Evolutionary conservation across 2,888 invertebrate genomes (phyloP).

Genomic region (Chrysodeixis includens): DNA sequence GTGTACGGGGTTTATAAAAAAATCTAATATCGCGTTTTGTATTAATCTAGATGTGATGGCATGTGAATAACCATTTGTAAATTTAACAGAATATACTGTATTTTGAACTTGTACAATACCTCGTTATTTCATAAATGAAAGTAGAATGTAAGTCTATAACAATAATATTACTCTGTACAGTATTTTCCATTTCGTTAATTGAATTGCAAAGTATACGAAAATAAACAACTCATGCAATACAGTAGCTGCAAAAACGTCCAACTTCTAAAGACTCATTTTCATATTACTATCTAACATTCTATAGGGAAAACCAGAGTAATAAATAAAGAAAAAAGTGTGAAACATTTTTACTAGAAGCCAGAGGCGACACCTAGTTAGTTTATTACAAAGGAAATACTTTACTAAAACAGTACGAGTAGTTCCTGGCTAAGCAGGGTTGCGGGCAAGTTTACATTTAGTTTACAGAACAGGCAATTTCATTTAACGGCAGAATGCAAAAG

Average conservation of each 20-base stretch:
- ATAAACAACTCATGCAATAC: background rate
- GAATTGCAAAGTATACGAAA: background rate
- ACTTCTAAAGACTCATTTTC: conserved; percentile 23
- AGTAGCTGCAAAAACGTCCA: background rate
- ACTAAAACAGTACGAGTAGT: conserved; percentile 49
- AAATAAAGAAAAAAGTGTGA: conserved; percentile 43
- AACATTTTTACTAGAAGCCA: conserved; percentile 41
- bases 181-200: background rate
- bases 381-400: conserved; percentile 51
- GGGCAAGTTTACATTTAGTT: conserved; percentile 53
- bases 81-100: no score
- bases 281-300: conserved; percentile 30
- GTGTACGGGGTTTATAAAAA: background rate
- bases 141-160: no score
- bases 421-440: conserved; percentile 41
- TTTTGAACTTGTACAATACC: no score
- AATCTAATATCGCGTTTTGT: background rate
- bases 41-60: background rate
- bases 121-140: no score
- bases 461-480: conserved; percentile 61
- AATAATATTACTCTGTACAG: no score
- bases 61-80: no score
- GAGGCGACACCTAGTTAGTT: conserved; percentile 46
- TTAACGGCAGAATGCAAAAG: conserved; percentile 61
- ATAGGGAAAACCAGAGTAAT: conserved; percentile 29